Base-by-base conservation (phyloP, 2,113 vertebrate genomes). In the Dicerorhinus sumatrensis region DNA sequence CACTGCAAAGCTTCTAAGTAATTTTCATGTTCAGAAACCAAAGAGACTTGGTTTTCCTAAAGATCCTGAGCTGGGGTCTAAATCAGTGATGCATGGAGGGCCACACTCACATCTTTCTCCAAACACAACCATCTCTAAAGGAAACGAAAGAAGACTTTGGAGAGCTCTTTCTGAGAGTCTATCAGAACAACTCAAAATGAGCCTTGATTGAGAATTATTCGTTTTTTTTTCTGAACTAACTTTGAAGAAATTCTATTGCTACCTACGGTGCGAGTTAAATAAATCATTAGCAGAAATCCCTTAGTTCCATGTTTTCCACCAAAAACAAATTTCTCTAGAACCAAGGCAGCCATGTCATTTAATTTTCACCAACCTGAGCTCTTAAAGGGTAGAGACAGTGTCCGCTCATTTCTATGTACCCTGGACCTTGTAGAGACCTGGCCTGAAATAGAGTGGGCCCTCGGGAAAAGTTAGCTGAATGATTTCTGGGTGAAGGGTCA, bases 391-490 rank as follows among this genome's bases (percentile, higher is more conserved):
- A 16, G 31, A 3, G 12, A 69, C 17, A 56, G 4, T 9, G 17
- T 31, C 56, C 29, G 7, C 63, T 69, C 51, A 17, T 12, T 27
- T 46, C 80, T 70, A 25, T 1, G 0, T 1, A 39, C 33, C 2
- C n/a, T 29, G 33, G 9, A 42, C 7, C 14, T 21, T 1, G 8
- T 31, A 23, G 72, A 36, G 46, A 67, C 3, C 2, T 13, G 17
- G 1, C 9, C 29, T 42, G 42, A 56, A 63, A 46, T 8, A 51
- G 0, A 17, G 9, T 0, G 2, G 11, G 8, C 8, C 33, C 18
- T 42, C 0, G 0, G 1, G 27, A 89, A 27, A 63, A 5, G 31
- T 36, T 27, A 5, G 1, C 18, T 3, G 0, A 27, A 29, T 18
- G 23, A 2, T 13, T 62, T 3, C 0, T 5, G 3, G 36, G 39